Evolutionary conservation across 64 coral and sea anemone species (phyloP).

Genomic region (Actinia equina): DNA sequence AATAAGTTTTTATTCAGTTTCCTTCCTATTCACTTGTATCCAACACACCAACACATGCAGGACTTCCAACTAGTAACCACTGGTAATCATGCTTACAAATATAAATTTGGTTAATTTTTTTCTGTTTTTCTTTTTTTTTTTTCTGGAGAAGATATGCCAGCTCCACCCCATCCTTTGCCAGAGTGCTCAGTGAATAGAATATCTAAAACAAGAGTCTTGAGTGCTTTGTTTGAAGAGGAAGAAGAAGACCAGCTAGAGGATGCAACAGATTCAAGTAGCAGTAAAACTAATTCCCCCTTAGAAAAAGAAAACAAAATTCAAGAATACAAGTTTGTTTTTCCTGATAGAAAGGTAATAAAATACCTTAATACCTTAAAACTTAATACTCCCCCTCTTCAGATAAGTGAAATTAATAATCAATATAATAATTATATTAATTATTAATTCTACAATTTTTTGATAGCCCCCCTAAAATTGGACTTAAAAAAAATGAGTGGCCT

Average conservation of each 20-base stretch:
- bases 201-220: slow-evolving; percentile 55
- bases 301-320: neutral
- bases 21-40: too few relatives aligned
- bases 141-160: neutral
- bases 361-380: too few relatives aligned
- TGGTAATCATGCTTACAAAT: too few relatives aligned
- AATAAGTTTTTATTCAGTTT: neutral
- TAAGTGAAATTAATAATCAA: too few relatives aligned
- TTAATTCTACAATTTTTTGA: too few relatives aligned
- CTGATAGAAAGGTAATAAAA: slow-evolving; percentile 35
- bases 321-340: slow-evolving; percentile 52
- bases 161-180: neutral
- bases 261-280: slow-evolving; percentile 16
- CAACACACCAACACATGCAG: too few relatives aligned
- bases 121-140: too few relatives aligned
- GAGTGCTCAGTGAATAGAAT: neutral
- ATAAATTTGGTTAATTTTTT: neutral
- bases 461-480: too few relatives aligned
- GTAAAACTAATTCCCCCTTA: neutral
- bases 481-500: too few relatives aligned
- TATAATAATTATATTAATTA: too few relatives aligned
- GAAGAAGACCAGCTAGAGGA: slow-evolving; percentile 30
- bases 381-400: too few relatives aligned
- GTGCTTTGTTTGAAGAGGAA: slow-evolving; percentile 66
- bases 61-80: too few relatives aligned